Evolutionary conservation across 53 echinoderm and acorn worm genomes (phyloP).

Genomic region (Echinarachnius parma): DNA sequence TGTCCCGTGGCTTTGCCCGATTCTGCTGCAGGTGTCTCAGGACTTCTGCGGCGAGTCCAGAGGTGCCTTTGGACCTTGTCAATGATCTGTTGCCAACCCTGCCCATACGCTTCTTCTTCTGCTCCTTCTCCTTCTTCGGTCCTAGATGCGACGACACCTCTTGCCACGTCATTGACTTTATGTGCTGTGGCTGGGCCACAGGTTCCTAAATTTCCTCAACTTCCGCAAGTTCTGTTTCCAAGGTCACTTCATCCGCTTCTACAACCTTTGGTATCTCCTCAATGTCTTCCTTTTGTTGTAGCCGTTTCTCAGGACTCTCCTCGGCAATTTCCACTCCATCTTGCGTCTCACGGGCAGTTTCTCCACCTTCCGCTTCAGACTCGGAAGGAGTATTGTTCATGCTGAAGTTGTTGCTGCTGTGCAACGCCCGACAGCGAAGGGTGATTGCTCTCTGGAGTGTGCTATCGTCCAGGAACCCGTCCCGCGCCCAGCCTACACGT

Average conservation of each 20-base stretch:
- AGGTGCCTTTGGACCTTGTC: neutral
- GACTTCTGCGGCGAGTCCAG: neutral
- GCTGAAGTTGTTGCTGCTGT: constrained; percentile 5
- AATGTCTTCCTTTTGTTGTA: neutral
- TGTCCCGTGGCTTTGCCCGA: neutral
- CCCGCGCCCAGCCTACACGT: constrained; percentile 24
- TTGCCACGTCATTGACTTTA: constrained; percentile 17
- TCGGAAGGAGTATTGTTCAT: constrained; percentile 7
- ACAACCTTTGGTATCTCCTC: neutral
- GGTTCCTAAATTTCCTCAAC: neutral
- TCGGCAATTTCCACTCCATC: too few relatives aligned
- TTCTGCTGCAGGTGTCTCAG: neutral
- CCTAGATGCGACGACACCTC: constrained; percentile 21
- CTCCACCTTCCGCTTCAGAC: neutral
- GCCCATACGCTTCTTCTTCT: neutral
- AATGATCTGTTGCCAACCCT: neutral
- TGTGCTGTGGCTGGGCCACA: neutral
- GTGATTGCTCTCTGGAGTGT: constrained; percentile 18
- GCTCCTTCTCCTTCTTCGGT: neutral
- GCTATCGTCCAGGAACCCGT: constrained; percentile 39
- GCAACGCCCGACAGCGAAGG: constrained; percentile 13
- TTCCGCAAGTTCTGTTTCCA: neutral
- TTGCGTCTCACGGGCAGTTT: too few relatives aligned
- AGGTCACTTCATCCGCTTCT: neutral
- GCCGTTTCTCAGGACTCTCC: neutral